Base-by-base conservation (phyloP, 2,113 vertebrate genomes). In the Percina caprodes region DNA sequence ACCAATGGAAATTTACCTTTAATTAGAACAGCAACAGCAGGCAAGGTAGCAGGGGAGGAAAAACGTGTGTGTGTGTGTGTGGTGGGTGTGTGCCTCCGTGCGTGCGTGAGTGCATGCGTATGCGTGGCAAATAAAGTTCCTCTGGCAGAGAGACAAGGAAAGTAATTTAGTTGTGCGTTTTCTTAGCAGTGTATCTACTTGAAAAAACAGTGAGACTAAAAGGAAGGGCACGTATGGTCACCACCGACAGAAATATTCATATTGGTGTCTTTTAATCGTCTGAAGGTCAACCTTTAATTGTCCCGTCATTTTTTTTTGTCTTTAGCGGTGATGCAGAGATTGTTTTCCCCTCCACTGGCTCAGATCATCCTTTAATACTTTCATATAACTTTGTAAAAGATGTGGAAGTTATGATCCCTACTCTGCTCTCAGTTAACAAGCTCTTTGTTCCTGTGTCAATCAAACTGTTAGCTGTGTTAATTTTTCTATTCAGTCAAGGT, bases 11-110 rank as follows among this genome's bases (percentile, higher is more conserved):
- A 85, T 77, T 35, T 0, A 5, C 73, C 75, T 77, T 83, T 88
- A 88, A 90, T 89, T 88, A 88, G 77, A 84, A 85, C 62, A 85
- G 86, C 79, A 77, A 59, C 85, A 80, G 83, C 42, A 73, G 79
- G 70, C 51, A 58, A 24, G 56, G 73, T 76, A 26, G 7, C 12
- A 4, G 52, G 54, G 58, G 58, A 84, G 23, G 46, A 5, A 59
- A 74, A n/a, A 24, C 8, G 51, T 66, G 56, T 33, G 39, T n/a
- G n/a, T n/a, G n/a, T n/a, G n/a, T 15, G 68, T 15, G 49, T 45
- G 60, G 60, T 24, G 33, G 2, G 23, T 55, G 30, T 0, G 62
- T 23, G 19, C 30, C 30, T 30, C 30, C 30, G 23, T 30, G 19
- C n/a, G 8, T 49, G 48, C 33, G 16, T 21, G 65, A 3, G 23